These are phyloP conservation scores for Phoronis australis DNA, from an alignment of 2,888 invertebrate species.

Conservation along the genomic window DNA sequence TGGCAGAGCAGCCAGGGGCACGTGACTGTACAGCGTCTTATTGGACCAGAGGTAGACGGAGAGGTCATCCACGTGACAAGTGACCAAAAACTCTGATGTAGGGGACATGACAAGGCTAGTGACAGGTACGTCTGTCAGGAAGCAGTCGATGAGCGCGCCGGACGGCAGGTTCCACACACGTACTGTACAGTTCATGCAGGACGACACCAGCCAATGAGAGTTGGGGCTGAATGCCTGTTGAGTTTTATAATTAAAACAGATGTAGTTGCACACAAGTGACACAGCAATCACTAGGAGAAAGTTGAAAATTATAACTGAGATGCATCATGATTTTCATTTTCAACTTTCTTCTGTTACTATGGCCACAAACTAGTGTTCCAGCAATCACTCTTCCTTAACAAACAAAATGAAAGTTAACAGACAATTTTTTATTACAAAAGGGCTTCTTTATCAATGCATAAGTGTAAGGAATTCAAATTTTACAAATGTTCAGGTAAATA, in stretches of 20 bases:
- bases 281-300: too few relatives aligned
- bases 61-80: slow-evolving; percentile 79
- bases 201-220: slow-evolving; percentile 79
- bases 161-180: slow-evolving; percentile 81
- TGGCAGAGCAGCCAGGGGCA: slow-evolving; percentile 64
- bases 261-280: too few relatives aligned
- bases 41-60: slow-evolving; percentile 95
- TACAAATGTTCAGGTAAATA: too few relatives aligned
- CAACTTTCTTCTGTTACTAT: too few relatives aligned
- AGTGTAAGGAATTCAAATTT: too few relatives aligned
- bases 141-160: slow-evolving; percentile 56
- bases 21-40: slow-evolving; percentile 72
- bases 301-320: too few relatives aligned
- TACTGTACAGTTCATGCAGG: slow-evolving; percentile 83
- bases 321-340: too few relatives aligned
- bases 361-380: too few relatives aligned
- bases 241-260: neutral
- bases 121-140: slow-evolving; percentile 70
- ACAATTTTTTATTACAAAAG: too few relatives aligned
- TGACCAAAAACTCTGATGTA: slow-evolving; percentile 82
- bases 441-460: too few relatives aligned
- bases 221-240: slow-evolving; percentile 74
- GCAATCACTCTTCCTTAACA: too few relatives aligned
- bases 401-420: too few relatives aligned
- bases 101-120: slow-evolving; percentile 84